phyloP scores from a whole-genome alignment of 2,113 vertebrate species.

The Protobothrops mucrosquamatus region DNA sequence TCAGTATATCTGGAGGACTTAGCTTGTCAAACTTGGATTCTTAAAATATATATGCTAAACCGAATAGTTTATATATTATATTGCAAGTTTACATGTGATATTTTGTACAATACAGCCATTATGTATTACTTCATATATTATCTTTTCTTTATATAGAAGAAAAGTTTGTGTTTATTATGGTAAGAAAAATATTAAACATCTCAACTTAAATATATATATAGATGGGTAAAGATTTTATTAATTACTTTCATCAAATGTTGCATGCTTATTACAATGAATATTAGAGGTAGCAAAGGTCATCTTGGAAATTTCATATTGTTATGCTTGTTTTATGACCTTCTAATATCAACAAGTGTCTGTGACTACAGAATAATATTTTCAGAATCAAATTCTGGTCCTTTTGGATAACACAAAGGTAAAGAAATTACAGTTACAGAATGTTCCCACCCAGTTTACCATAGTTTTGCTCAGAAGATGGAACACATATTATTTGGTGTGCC shows the following conservation, averaged over 20 bases:
- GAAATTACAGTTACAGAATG: background rate
- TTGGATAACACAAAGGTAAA: background rate
- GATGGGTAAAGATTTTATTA: background rate
- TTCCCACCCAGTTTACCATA: background rate
- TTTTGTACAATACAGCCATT: background rate
- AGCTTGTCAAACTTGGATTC: background rate
- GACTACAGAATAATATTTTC: background rate
- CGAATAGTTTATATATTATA: background rate
- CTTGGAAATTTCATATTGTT: background rate
- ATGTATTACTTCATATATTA: slow-evolving; percentile 1
- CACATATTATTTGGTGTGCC: background rate
- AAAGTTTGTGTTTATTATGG: background rate
- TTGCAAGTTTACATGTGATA: background rate
- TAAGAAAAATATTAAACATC: background rate
- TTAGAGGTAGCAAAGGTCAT: background rate
- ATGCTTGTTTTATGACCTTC: background rate
- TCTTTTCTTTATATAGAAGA: background rate
- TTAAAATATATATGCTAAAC: background rate
- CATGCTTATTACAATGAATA: background rate
- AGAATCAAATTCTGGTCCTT: background rate
- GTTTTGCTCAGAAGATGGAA: background rate
- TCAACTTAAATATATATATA: background rate
- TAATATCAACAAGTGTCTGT: background rate
- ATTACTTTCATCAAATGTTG: background rate
- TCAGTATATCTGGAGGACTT: background rate